These are phyloP conservation scores for Sebastes miniatus DNA, from an alignment of 2,797 vertebrate genomes.

Conservation along the genomic window DNA sequence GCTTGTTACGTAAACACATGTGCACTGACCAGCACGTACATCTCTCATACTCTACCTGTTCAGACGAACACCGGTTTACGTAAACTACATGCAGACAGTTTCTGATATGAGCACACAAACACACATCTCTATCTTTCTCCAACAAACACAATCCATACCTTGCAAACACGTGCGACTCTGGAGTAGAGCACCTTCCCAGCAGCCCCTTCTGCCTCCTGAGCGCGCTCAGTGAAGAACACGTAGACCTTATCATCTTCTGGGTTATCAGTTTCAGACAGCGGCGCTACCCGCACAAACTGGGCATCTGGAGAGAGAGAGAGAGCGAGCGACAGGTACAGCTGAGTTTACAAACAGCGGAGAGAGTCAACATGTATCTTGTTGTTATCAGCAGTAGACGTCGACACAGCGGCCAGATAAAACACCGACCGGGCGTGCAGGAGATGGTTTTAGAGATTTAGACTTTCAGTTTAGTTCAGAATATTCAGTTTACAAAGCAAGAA, in stretches of 20 bases:
- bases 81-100: constrained; percentile 37
- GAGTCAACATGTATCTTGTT: constrained; percentile 45
- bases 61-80: constrained; percentile 13
- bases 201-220: constrained; percentile 84
- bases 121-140: constrained; percentile 24
- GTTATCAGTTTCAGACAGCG: constrained; percentile 87
- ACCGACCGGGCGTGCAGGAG: constrained; percentile 4
- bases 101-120: constrained; percentile 18
- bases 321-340: neutral
- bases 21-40: constrained; percentile 25
- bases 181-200: constrained; percentile 85
- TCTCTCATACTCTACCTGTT: neutral
- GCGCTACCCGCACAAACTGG: constrained; percentile 85
- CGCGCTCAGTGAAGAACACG: constrained; percentile 87
- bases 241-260: constrained; percentile 88
- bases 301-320: constrained; percentile 70
- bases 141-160: constrained; percentile 66
- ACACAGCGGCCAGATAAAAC: constrained; percentile 41
- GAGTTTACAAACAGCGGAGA: constrained; percentile 47
- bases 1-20: constrained; percentile 13
- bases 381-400: constrained; percentile 54
- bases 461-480: constrained; percentile 10
- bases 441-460: constrained; percentile 27
- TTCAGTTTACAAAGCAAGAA: constrained; percentile 28
- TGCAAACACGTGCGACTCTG: constrained; percentile 85